A percentile compares a stretch with the other conserved stretches of the same genome.
Evolutionary conservation across 2,888 invertebrate species (phyloP).

Genomic region (Prionchulus punctatus): DNA sequence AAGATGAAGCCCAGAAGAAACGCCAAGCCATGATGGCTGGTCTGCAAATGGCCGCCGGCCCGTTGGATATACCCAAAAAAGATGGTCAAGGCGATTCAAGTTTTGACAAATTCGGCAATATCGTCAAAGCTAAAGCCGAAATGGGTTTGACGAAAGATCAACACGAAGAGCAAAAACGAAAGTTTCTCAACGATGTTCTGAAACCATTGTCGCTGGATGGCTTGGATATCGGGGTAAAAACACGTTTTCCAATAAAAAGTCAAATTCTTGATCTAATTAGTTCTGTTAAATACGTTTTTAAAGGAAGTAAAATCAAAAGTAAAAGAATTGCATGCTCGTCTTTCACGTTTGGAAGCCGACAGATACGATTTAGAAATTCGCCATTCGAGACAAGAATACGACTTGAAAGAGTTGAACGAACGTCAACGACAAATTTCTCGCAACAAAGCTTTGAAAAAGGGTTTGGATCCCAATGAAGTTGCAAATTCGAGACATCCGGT

Average conservation of each 20-base stretch:
- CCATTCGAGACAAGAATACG: slow-evolving; percentile 29
- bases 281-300: too few species aligned
- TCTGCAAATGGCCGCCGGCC: neutral
- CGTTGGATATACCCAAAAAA: neutral
- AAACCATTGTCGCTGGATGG: slow-evolving; percentile 70
- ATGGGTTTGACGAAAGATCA: slow-evolving; percentile 99
- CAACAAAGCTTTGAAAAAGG: slow-evolving; percentile 23
- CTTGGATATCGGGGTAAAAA: slow-evolving; percentile 44
- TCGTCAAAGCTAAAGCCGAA: slow-evolving; percentile 79
- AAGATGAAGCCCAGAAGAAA: slow-evolving; percentile 32
- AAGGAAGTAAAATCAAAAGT: slow-evolving; percentile 9
- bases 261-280: too few species aligned
- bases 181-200: slow-evolving; percentile 54
- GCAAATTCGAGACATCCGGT: slow-evolving; percentile 16
- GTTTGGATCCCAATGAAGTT: slow-evolving; percentile 21
- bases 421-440: slow-evolving; percentile 27
- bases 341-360: slow-evolving; percentile 26
- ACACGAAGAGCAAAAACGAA: slow-evolving; percentile 94
- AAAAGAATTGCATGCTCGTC: slow-evolving; percentile 27
- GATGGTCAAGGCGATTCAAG: neutral
- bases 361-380: slow-evolving; percentile 31
- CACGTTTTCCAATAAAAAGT: neutral
- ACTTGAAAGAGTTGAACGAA: slow-evolving; percentile 30
- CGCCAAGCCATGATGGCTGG: slow-evolving; percentile 32
- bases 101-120: slow-evolving; percentile 41